phyloP scores from a whole-genome alignment of 2,797 vertebrate genomes.

The Coregonus ussuriensis region DNA sequence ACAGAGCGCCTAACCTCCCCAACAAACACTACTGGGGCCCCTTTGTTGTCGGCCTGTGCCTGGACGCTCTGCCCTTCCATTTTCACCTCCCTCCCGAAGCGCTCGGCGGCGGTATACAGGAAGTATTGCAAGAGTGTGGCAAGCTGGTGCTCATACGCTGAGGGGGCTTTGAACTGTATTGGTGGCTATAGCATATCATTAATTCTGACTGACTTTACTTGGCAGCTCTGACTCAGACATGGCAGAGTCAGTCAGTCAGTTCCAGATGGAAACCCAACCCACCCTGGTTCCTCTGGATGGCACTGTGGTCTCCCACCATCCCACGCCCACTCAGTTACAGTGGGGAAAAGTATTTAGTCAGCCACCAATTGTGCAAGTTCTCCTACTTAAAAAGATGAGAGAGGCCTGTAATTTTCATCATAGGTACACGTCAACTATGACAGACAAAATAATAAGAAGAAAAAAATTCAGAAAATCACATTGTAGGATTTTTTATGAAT shows the following conservation, averaged over 20 bases:
- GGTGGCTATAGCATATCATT: background rate
- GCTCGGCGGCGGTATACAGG: constrained; percentile 27
- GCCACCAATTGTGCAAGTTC: too few relatives aligned
- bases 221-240: background rate
- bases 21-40: constrained; percentile 74
- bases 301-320: constrained; percentile 42
- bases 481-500: too few relatives aligned
- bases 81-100: constrained; percentile 56
- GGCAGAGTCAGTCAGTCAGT: background rate
- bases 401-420: too few relatives aligned
- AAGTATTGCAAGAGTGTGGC: constrained; percentile 57
- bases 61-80: constrained; percentile 60
- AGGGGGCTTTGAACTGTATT: background rate
- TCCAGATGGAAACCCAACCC: background rate
- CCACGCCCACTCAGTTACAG: constrained; percentile 38
- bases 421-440: too few relatives aligned
- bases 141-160: constrained; percentile 59
- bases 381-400: too few relatives aligned
- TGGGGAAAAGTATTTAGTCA: too few relatives aligned
- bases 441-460: too few relatives aligned
- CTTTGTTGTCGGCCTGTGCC: constrained; percentile 66
- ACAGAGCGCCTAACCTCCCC: constrained; percentile 50
- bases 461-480: too few relatives aligned
- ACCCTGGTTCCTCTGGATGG: background rate
- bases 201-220: background rate